Evolutionary conservation across 2,888 invertebrate species (phyloP), one percentile per base, ranked within the genome.

Genomic region (Sminthurides aquaticus): DNA sequence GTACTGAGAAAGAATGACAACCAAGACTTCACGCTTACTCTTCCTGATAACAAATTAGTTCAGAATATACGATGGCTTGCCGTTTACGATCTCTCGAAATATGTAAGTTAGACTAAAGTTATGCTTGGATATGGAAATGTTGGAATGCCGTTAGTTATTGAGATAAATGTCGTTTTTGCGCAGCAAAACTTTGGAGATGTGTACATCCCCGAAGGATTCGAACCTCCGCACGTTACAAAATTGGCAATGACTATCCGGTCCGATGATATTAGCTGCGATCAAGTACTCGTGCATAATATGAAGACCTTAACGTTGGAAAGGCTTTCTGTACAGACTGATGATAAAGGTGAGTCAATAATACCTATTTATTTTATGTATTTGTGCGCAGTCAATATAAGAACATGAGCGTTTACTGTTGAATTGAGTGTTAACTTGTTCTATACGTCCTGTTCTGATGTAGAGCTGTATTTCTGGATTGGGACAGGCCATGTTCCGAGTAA

Each of bases 61-160:
- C 88, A 88, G 0, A 90, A 91, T 73, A 85, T 93, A 71, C 89
- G 89, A 79, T 94, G 94, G 94, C 83, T 94, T 65, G 88, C 91
- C 0, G 83, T 94, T 60, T 94, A 91, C 79, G 94, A 94, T 81
- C 83, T 94, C 55, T 85, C 86, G 74, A 86, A 86, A 76, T 90
- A 91, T 78, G 83, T 82, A 74, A 77, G 76, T 70, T n/a, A n/a
- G 26, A 49, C 26, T 24, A 49, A 57, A 5, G 22, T 1, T 60
- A 26, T 29, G 11, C 26, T 29, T 8, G 20, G n/a, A 48, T 8
- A 15, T 20, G 11, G 18, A 27, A 5, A 18, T 59, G 26, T 28
- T 34, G 8, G 24, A 43, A 2, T 29, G 26, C 26, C 20, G 8
- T 57, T 8, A n/a, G n/a, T n/a, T n/a, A n/a, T n/a, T n/a, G n/a